A percentile compares a stretch with the other conserved stretches of the same genome.
Evolutionary conservation across 2,888 invertebrate species (phyloP).

Genomic region (Polyommatus iphigenia): DNA sequence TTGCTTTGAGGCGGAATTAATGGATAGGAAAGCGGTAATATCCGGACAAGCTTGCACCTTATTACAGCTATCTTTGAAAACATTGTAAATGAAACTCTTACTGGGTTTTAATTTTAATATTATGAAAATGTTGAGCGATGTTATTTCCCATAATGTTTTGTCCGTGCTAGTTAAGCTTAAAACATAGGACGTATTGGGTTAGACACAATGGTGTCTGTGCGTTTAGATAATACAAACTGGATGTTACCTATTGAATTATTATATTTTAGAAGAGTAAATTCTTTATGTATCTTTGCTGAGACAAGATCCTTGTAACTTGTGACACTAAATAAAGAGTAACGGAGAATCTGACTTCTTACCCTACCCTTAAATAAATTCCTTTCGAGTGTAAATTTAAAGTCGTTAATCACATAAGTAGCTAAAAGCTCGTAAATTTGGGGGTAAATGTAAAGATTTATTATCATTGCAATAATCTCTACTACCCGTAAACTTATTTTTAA

Average conservation of each 20-base stretch:
- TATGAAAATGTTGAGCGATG: not conserved
- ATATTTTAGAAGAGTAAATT: too few relatives aligned
- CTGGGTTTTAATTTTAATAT: slow-evolving; percentile 6
- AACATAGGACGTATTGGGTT: too few relatives aligned
- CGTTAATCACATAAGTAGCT: slow-evolving; percentile 17
- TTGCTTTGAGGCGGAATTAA: slow-evolving; percentile 23
- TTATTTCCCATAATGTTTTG: not conserved
- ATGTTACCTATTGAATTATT: too few relatives aligned
- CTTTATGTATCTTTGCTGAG: not conserved
- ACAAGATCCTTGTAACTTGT: not conserved
- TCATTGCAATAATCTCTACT: slow-evolving; percentile 1
- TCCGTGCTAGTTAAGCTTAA: not conserved
- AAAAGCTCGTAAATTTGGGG: not conserved
- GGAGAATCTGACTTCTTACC: not conserved
- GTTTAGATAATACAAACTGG: too few relatives aligned
- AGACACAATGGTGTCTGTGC: not conserved
- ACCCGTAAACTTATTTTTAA: not conserved
- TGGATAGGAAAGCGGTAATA: slow-evolving; percentile 21
- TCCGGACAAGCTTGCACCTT: slow-evolving; percentile 5
- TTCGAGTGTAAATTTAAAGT: slow-evolving; percentile 7
- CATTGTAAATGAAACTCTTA: not conserved
- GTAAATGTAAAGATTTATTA: slow-evolving; percentile 9
- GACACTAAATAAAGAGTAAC: not conserved
- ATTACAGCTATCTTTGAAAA: slow-evolving; percentile 19
- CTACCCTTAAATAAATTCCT: not conserved